phyloP scores from a whole-genome alignment of 2,797 vertebrate genomes.

The Cuniculus paca region DNA sequence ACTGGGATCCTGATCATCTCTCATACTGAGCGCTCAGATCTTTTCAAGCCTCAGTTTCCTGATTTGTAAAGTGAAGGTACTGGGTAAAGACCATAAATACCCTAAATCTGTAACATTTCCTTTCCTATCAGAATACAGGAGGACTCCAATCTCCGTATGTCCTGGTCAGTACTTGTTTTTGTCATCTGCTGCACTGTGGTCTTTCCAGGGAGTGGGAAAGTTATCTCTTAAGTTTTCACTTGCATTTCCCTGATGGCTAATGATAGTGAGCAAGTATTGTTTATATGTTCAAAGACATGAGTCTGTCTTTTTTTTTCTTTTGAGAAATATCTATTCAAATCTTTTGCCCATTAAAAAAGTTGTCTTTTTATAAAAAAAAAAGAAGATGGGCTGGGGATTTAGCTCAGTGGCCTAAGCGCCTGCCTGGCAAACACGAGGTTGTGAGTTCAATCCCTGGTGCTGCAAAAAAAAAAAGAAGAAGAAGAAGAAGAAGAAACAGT shows the following conservation, averaged over 20 bases:
- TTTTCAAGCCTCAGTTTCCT: neutral
- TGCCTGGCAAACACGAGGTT: too few relatives aligned
- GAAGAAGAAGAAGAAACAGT: neutral
- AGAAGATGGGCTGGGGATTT: too few relatives aligned
- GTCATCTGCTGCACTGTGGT: neutral
- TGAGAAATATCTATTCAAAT: neutral
- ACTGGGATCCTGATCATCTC: neutral
- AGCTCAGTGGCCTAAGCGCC: too few relatives aligned
- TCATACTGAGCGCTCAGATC: neutral
- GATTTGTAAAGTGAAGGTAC: neutral
- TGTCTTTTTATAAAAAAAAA: slow-evolving; percentile 20
- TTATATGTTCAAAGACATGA: neutral
- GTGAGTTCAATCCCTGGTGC: too few relatives aligned
- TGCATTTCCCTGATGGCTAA: neutral
- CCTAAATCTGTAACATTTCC: neutral
- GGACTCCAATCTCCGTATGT: neutral
- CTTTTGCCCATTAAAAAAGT: neutral
- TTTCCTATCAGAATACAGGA: neutral
- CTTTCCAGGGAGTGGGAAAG: neutral
- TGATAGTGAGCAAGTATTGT: neutral
- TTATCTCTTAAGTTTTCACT: neutral
- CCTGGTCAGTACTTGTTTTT: neutral
- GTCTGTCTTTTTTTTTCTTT: neutral
- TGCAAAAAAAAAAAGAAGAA: too few relatives aligned
- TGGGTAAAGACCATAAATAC: neutral